Evolutionary conservation across 2,888 invertebrate species (phyloP).

Genomic region (Trissolcus brochymenae): DNA sequence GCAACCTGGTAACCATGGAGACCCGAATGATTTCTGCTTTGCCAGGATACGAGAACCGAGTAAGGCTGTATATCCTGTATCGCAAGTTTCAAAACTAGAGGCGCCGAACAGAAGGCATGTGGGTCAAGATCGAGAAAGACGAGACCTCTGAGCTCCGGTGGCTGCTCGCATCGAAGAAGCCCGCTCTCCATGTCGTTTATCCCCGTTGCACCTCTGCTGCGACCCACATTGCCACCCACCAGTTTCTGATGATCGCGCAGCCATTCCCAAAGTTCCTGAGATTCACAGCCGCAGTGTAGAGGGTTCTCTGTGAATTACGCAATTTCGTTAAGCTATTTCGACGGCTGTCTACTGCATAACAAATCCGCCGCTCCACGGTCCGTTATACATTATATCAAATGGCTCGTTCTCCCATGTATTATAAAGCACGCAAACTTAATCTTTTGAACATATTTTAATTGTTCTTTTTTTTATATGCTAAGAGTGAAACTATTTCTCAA

Average conservation of each 20-base stretch:
- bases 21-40: slow-evolving; percentile 90
- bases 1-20: slow-evolving; percentile 90
- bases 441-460: too few species aligned
- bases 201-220: slow-evolving; percentile 76
- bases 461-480: too few species aligned
- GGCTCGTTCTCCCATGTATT: too few species aligned
- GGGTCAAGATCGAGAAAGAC: slow-evolving; percentile 87
- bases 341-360: slow-evolving; percentile 79
- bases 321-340: slow-evolving; percentile 70
- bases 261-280: slow-evolving; percentile 95
- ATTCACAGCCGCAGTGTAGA: slow-evolving; percentile 91
- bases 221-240: slow-evolving; percentile 78
- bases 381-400: slow-evolving; percentile 15
- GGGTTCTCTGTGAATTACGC: slow-evolving; percentile 80
- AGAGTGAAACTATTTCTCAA: too few species aligned
- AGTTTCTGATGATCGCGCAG: slow-evolving; percentile 90
- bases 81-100: slow-evolving; percentile 88
- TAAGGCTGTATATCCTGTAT: slow-evolving; percentile 92
- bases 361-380: slow-evolving; percentile 19
- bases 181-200: slow-evolving; percentile 70
- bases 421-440: too few species aligned
- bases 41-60: slow-evolving; percentile 92
- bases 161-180: slow-evolving; percentile 87
- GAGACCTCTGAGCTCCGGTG: slow-evolving; percentile 85
- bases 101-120: slow-evolving; percentile 89